Percentiles rank a stretch among this genome's conserved stretches.
phyloP scores from a whole-genome alignment of 2,113 vertebrate species.

The Okapia johnstoni region DNA sequence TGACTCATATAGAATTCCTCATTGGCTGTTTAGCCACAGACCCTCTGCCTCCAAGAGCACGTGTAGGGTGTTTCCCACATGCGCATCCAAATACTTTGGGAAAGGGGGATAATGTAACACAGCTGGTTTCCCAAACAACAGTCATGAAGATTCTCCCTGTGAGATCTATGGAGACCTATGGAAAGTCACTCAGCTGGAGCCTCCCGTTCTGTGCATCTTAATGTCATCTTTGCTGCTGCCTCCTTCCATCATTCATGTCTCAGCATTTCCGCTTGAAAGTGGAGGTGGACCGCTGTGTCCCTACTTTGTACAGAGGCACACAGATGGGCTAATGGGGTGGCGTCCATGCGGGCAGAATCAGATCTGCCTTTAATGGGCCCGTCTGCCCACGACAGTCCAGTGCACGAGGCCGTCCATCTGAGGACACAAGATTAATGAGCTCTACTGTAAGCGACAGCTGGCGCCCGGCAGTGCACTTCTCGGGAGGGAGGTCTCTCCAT shows the following conservation, averaged over 20 bases:
- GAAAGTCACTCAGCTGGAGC: neutral
- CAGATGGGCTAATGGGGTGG: neutral
- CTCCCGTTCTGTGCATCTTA: neutral
- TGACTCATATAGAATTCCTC: neutral
- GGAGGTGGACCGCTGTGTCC: neutral
- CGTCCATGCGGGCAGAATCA: neutral
- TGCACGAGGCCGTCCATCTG: fast-evolving
- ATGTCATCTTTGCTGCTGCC: neutral
- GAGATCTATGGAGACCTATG: neutral
- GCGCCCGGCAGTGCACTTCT: neutral
- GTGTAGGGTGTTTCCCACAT: neutral
- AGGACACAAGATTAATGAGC: neutral
- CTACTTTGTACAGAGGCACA: fast-evolving
- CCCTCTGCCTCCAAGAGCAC: neutral
- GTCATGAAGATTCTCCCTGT: neutral
- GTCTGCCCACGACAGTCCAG: neutral
- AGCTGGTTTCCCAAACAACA: constrained; percentile 45
- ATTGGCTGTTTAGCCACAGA: neutral
- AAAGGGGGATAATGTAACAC: neutral
- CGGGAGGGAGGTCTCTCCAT: neutral
- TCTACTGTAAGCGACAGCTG: constrained; percentile 38
- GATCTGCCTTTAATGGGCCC: neutral
- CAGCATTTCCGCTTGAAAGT: neutral
- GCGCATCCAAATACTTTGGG: neutral
- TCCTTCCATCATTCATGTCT: neutral